Evolutionary conservation across 2,113 vertebrate species (phyloP), one percentile per base, ranked within the genome.

Genomic region (Erythrolamprus reginae): DNA sequence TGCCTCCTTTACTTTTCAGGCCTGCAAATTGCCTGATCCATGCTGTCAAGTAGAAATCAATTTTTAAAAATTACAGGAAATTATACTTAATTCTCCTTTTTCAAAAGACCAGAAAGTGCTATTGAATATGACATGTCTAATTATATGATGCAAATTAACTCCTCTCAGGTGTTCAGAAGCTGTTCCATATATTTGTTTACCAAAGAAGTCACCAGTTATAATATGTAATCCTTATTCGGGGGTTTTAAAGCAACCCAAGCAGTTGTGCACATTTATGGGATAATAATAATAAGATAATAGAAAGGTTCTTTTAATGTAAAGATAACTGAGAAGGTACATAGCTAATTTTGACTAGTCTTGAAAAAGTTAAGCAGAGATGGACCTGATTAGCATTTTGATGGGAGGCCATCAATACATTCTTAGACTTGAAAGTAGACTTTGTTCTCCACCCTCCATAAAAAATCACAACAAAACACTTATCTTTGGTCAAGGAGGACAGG

Each of bases 71-170:
- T 92, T 95, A 13, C 93, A 77, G 84, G 88, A 94, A 93, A 95
- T 95, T 90, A 91, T 93, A 89, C 90, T 88, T 91, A 92, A 90
- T 91, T 92, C 26, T 86, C 61, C 85, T 86, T 91, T 2, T 90
- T 1, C 21, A 89, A 92, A 10, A 87, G 90, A 94, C 88, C 61
- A 50, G 92, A 58, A 92, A 89, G 92, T 89, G 89, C 86, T 90
- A 94, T 91, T 93, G 94, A 93, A 93, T 92, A 94, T 95, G 95
- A 91, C 95, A 95, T 85, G 90, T 92, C 52, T 86, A 92, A 94
- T 95, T 95, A 90, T 5, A 87, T 0, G 84, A 77, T 84, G 28
- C 88, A 93, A 92, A 95, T 92, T 84, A 93, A 5, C 86, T 93
- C 94, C 70, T 82, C 89, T 0, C 4, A 23, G 86, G 70, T 65